phyloP scores from a whole-genome alignment of 2,888 invertebrate genomes.

The Homarus gammarus region DNA sequence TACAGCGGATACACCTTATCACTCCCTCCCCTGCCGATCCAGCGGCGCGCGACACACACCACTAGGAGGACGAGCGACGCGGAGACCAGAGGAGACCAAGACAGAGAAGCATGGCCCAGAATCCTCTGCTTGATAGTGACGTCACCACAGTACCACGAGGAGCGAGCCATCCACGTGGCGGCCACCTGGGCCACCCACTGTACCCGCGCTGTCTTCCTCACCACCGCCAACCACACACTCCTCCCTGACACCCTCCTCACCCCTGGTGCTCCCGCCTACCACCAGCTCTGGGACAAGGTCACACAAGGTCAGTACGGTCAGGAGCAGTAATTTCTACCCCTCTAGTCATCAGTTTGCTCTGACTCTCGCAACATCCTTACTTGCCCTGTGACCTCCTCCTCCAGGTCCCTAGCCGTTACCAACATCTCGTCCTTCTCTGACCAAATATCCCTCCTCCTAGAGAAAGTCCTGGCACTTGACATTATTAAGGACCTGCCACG shows the following conservation, averaged over 20 bases:
- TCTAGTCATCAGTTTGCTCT: too few relatives aligned
- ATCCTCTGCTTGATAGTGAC: slow-evolving; percentile 73
- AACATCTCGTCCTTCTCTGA: too few relatives aligned
- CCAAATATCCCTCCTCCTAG: too few relatives aligned
- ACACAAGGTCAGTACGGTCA: slow-evolving; percentile 54
- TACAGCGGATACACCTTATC: too few relatives aligned
- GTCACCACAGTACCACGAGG: slow-evolving; percentile 69
- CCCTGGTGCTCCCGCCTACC: slow-evolving; percentile 61
- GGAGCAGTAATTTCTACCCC: background rate
- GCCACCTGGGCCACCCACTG: slow-evolving; percentile 73
- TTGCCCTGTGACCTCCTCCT: too few relatives aligned
- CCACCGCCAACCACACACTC: slow-evolving; percentile 40
- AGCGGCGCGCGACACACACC: background rate
- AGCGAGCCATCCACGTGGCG: slow-evolving; percentile 67
- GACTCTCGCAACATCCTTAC: too few relatives aligned
- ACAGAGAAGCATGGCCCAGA: background rate
- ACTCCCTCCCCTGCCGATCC: slow-evolving; percentile 8
- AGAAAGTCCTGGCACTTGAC: too few relatives aligned
- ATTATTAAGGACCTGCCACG: too few relatives aligned
- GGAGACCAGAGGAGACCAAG: too few relatives aligned
- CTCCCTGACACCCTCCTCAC: slow-evolving; percentile 53
- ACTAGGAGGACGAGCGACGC: too few relatives aligned
- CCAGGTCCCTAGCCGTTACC: too few relatives aligned
- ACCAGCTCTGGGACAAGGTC: slow-evolving; percentile 73
- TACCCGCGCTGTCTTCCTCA: slow-evolving; percentile 64